phyloP scores from a whole-genome alignment of 2,797 vertebrate species.

The Rhabdomys pumilio region DNA sequence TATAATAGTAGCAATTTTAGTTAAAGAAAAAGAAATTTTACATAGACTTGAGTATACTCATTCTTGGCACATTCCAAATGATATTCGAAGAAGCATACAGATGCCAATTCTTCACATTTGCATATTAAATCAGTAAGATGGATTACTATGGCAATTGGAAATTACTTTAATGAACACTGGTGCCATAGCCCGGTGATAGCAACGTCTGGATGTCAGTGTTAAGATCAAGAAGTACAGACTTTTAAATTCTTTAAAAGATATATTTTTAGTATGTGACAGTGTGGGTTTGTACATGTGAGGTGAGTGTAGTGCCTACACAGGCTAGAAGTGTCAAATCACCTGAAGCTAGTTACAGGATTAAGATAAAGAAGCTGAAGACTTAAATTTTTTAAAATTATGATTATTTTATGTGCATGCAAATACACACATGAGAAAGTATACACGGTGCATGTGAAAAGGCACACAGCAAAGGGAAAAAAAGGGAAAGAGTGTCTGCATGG shows the following conservation, averaged over 20 bases:
- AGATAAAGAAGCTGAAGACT: not conserved
- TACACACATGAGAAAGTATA: not conserved
- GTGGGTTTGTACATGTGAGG: not conserved
- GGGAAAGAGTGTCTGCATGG: not conserved
- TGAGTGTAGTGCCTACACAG: not conserved
- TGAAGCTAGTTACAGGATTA: not conserved
- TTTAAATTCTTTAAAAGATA: not conserved
- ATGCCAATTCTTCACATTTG: not conserved
- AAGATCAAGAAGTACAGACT: not conserved
- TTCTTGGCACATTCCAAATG: constrained; percentile 52
- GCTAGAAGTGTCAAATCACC: not conserved
- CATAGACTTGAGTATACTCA: constrained; percentile 9
- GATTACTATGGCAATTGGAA: not conserved
- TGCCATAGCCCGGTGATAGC: not conserved
- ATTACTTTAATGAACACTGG: not conserved
- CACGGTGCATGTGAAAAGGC: no score
- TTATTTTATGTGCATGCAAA: not conserved
- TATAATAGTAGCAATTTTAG: constrained; percentile 3
- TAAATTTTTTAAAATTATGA: not conserved
- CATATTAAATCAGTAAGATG: constrained; percentile 55
- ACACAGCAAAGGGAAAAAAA: not conserved
- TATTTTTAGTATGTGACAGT: not conserved
- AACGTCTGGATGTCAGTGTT: not conserved
- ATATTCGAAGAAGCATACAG: not conserved
- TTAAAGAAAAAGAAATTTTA: constrained; percentile 39